Conservation (phyloP, 2,113 vertebrate species). For the Ameiurus melas region DNA sequence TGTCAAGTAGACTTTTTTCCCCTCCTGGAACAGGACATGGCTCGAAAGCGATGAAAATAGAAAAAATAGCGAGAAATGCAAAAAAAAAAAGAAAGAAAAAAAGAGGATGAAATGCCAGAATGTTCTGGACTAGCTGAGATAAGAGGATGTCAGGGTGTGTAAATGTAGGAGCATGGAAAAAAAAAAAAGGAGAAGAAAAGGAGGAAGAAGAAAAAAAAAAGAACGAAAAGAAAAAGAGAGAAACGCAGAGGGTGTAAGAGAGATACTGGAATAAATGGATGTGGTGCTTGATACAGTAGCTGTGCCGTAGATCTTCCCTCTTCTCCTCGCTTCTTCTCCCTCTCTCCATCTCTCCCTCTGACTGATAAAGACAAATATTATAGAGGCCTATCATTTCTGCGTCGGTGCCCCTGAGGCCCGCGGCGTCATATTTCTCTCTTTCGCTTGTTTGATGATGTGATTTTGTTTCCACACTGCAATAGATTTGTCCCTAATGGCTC, state of each 20-base stretch:
- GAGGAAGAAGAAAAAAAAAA: too few species aligned
- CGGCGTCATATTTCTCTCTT: slow-evolving; percentile 78
- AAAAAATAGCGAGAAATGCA: not conserved
- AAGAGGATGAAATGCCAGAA: slow-evolving; percentile 21
- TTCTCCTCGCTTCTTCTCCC: not conserved
- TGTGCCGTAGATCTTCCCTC: not conserved
- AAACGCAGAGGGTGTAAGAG: not conserved
- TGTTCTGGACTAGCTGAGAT: slow-evolving; percentile 27
- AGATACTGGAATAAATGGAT: slow-evolving; percentile 38
- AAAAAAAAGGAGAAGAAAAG: not conserved
- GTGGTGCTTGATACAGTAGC: slow-evolving; percentile 18
- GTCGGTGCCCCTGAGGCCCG: slow-evolving; percentile 65
- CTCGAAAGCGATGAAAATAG: too few species aligned
- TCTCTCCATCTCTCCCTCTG: slow-evolving; percentile 32
- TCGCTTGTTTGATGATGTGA: slow-evolving; percentile 81
- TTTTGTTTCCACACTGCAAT: slow-evolving; percentile 81
- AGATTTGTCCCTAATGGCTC: slow-evolving; percentile 82
- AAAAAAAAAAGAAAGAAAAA: too few species aligned
- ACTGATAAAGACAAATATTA: slow-evolving; percentile 82
- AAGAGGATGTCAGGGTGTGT: not conserved
- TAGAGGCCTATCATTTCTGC: slow-evolving; percentile 72
- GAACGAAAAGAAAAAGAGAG: not conserved
- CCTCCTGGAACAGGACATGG: not conserved
- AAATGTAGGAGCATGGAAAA: not conserved
- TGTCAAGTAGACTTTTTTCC: not conserved